Conservation (phyloP, 2,113 vertebrate genomes). For the Panurus biarmicus region DNA sequence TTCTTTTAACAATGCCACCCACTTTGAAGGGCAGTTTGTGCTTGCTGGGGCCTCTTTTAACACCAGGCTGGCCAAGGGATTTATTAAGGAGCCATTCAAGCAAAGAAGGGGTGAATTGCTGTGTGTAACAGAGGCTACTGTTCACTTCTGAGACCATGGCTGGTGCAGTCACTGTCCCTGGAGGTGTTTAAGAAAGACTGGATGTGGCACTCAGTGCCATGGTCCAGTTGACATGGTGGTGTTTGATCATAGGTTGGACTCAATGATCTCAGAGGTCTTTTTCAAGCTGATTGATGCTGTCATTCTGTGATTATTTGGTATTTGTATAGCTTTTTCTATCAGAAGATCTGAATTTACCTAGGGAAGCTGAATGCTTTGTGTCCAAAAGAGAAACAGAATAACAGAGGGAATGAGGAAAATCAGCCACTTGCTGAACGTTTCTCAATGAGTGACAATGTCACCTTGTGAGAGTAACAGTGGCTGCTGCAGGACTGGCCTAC, state of each 20-base stretch:
- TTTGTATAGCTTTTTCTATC: neutral
- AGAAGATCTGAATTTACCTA: neutral
- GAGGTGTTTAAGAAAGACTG: neutral
- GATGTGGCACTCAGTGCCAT: neutral
- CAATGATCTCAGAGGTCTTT: neutral
- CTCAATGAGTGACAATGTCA: neutral
- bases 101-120: neutral
- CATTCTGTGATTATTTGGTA: neutral
- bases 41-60: neutral
- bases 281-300: neutral
- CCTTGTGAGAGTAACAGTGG: neutral
- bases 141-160: neutral
- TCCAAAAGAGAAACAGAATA: neutral
- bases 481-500: neutral
- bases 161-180: neutral
- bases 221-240: neutral
- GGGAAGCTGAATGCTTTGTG: neutral
- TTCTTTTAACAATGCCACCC: constrained; percentile 26
- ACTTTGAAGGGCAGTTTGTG: neutral
- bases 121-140: neutral
- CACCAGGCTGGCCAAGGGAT: neutral
- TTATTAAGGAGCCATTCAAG: neutral
- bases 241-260: neutral
- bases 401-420: neutral
- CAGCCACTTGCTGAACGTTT: neutral